Evolutionary conservation across 2,113 vertebrate species (phyloP).

Genomic region (Brienomyrus longianalis): DNA sequence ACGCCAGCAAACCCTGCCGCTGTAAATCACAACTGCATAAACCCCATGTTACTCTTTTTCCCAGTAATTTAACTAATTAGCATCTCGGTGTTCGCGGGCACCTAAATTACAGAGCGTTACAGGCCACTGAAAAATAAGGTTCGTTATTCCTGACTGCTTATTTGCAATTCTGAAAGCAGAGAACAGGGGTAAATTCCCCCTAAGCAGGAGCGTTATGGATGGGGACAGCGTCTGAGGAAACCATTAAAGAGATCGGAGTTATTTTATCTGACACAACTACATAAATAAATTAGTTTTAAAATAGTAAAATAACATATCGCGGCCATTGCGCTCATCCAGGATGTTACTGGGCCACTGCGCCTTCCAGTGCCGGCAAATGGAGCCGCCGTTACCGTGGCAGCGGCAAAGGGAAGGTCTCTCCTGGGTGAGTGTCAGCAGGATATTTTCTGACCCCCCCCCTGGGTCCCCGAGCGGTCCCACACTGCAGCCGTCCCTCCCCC

Average conservation of each 20-base stretch:
- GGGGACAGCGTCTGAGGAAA: conserved; percentile 75
- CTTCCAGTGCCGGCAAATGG: too few relatives aligned
- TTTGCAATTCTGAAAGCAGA: conserved; percentile 80
- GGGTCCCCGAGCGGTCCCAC: neutral
- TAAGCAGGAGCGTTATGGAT: conserved; percentile 72
- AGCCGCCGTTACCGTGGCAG: neutral
- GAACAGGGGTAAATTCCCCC: conserved; percentile 66
- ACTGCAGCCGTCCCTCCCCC: neutral
- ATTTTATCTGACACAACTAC: conserved; percentile 38
- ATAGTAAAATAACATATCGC: neutral
- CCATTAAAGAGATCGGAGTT: conserved; percentile 65
- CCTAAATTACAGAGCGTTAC: conserved; percentile 62
- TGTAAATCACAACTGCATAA: conserved; percentile 45
- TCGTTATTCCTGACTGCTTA: conserved; percentile 71
- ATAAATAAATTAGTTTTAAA: conserved; percentile 17
- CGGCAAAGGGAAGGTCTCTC: conserved; percentile 49
- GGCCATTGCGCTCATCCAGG: neutral
- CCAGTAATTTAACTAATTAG: conserved; percentile 65
- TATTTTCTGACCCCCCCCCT: neutral
- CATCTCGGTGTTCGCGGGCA: conserved; percentile 56
- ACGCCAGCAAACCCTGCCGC: neutral
- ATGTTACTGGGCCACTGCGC: neutral
- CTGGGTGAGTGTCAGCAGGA: neutral
- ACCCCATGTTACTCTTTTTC: conserved; percentile 51
- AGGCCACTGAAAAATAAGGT: conserved; percentile 67